These are phyloP conservation scores for Aythya baeri DNA, from an alignment of 2,113 vertebrate genomes.

Conservation along the genomic window DNA sequence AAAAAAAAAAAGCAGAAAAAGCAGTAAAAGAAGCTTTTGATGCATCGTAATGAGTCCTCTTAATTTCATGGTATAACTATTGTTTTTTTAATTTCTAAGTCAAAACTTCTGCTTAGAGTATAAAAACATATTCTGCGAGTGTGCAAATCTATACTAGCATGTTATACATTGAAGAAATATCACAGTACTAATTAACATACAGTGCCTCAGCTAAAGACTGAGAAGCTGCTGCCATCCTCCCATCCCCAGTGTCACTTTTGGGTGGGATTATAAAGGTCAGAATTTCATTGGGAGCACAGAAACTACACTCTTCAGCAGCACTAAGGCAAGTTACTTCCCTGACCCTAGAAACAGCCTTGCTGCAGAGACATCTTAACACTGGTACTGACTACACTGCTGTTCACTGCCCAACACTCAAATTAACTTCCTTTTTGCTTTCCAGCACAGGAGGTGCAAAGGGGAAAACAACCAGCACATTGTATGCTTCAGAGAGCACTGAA, in stretches of 20 bases:
- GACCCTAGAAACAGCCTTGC: not conserved
- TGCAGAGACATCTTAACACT: rapidly evolving
- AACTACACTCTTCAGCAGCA: not conserved
- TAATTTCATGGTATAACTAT: not conserved
- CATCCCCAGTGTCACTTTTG: not conserved
- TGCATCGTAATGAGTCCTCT: not conserved
- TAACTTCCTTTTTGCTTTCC: not conserved
- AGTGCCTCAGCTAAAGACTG: not conserved
- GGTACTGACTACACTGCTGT: not conserved
- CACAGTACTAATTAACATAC: not conserved
- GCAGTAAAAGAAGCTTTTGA: not conserved
- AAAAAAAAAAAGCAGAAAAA: not conserved
- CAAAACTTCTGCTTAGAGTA: not conserved
- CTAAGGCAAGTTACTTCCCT: not conserved
- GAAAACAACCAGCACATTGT: not conserved
- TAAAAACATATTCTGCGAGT: not conserved
- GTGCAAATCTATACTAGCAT: not conserved
- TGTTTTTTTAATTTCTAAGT: not conserved
- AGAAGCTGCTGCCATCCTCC: not conserved
- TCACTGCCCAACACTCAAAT: not conserved
- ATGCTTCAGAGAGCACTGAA: not conserved
- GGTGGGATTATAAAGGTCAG: not conserved
- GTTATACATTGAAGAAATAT: not conserved
- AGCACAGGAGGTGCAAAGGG: rapidly evolving
- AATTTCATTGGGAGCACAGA: not conserved